Conservation (phyloP, 2,113 vertebrate genomes). For the Toxotes jaculatrix region DNA sequence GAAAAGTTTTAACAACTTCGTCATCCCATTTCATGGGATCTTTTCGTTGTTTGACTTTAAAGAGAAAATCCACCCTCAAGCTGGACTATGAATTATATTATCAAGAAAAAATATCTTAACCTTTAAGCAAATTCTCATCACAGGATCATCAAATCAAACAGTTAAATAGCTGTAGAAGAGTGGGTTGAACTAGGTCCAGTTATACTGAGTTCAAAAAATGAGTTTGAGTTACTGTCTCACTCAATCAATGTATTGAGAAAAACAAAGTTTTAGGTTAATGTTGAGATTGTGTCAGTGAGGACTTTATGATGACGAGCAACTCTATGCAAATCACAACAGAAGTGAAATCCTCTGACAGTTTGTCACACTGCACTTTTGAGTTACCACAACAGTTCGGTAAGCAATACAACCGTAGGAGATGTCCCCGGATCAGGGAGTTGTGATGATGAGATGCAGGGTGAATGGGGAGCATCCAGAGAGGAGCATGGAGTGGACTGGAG, state of each 20-base stretch:
- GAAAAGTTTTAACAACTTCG: neutral
- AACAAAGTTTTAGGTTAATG: neutral
- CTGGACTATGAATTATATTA: neutral
- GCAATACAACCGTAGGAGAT: slow-evolving; percentile 53
- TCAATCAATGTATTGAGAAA: slow-evolving; percentile 1
- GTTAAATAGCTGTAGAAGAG: neutral
- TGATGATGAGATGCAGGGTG: slow-evolving; percentile 42
- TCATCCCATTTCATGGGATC: neutral
- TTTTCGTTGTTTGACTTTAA: slow-evolving; percentile 24
- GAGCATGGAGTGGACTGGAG: slow-evolving; percentile 48
- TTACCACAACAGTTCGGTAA: slow-evolving; percentile 61
- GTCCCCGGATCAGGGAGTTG: slow-evolving; percentile 35
- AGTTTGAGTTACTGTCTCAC: neutral
- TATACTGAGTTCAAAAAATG: neutral
- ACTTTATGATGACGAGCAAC: slow-evolving; percentile 47
- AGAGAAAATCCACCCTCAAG: slow-evolving; percentile 25
- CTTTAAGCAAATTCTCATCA: neutral
- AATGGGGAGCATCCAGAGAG: slow-evolving; percentile 55
- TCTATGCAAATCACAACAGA: slow-evolving; percentile 75
- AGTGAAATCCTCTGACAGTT: slow-evolving; percentile 36
- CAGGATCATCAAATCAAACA: neutral
- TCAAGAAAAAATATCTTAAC: slow-evolving; percentile 3
- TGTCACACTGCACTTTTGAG: slow-evolving; percentile 45
- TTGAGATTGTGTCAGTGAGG: slow-evolving; percentile 17
- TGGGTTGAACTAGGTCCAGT: neutral